Percentiles rank a stretch among this genome's conserved stretches.
Conservation (phyloP, 2,888 invertebrate species). For the Ophion ventricosus region DNA sequence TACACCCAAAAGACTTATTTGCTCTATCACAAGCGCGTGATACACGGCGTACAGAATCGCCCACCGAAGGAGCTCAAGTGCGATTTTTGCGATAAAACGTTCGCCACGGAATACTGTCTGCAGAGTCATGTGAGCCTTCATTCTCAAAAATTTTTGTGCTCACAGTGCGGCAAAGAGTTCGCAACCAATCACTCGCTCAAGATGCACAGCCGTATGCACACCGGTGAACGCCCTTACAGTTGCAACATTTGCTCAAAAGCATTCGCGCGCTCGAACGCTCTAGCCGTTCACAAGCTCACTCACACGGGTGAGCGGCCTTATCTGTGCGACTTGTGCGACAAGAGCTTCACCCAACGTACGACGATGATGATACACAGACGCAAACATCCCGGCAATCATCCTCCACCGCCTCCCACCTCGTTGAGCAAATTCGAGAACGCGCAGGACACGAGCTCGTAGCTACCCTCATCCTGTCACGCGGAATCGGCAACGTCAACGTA, state of each 20-base stretch:
- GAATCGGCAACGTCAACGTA: conserved; percentile 13
- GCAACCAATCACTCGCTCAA: conserved; percentile 57
- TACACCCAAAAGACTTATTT: conserved; percentile 54
- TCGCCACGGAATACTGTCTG: conserved; percentile 59
- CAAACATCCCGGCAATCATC: conserved; percentile 60
- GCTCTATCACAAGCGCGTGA: conserved; percentile 46
- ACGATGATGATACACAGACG: conserved; percentile 60
- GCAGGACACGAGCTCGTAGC: conserved; percentile 3
- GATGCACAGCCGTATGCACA: conserved; percentile 55
- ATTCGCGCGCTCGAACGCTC: conserved; percentile 58
- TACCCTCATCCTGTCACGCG: not conserved
- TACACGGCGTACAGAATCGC: conserved; percentile 60
- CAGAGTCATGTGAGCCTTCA: conserved; percentile 65
- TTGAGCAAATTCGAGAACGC: conserved; percentile 29
- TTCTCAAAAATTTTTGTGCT: conserved; percentile 69
- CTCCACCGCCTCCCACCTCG: conserved; percentile 54
- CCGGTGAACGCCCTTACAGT: conserved; percentile 54
- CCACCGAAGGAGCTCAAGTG: conserved; percentile 58
- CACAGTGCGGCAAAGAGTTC: conserved; percentile 64
- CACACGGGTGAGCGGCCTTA: conserved; percentile 45
- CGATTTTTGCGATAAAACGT: conserved; percentile 54
- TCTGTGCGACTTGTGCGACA: conserved; percentile 54
- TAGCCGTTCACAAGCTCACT: conserved; percentile 52
- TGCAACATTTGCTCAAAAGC: conserved; percentile 57
- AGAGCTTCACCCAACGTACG: conserved; percentile 52